Percentiles rank a stretch among this genome's conserved stretches.
phyloP scores from a whole-genome alignment of 2,888 invertebrate genomes.

The Drosophila atripex region DNA sequence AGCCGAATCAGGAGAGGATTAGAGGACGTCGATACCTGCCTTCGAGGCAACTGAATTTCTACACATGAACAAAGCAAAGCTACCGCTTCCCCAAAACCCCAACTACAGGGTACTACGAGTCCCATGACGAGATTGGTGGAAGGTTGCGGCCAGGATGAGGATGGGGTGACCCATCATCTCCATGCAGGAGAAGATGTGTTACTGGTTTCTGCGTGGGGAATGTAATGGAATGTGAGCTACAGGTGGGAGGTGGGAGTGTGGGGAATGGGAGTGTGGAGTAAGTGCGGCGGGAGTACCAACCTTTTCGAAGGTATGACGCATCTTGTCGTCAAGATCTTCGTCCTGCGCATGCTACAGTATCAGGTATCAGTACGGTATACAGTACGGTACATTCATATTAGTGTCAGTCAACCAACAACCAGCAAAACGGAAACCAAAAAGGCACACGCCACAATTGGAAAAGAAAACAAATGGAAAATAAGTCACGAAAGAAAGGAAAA shows the following conservation, averaged over 20 bases:
- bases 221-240: not conserved
- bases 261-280: constrained; percentile 3
- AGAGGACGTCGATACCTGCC: not conserved
- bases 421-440: constrained; percentile 1
- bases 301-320: constrained; percentile 90
- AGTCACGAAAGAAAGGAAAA: constrained; percentile 11
- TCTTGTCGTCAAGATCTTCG: constrained; percentile 85
- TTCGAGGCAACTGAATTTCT: not conserved
- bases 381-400: constrained; percentile 59
- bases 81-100: not conserved
- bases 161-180: not conserved
- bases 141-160: not conserved
- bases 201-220: not conserved
- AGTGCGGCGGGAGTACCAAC: constrained; percentile 84
- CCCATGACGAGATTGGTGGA: constrained; percentile 11
- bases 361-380: constrained; percentile 13
- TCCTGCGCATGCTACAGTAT: constrained; percentile 75
- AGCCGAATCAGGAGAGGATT: not conserved
- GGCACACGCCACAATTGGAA: not conserved
- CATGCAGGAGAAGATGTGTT: not conserved
- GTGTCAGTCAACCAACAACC: constrained; percentile 42
- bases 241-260: not conserved
- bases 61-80: constrained; percentile 19
- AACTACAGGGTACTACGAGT: constrained; percentile 21
- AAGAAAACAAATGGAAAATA: constrained; percentile 2